phyloP scores from a whole-genome alignment of 1,140 invertebrate genomes.

The Megathymus violae region DNA sequence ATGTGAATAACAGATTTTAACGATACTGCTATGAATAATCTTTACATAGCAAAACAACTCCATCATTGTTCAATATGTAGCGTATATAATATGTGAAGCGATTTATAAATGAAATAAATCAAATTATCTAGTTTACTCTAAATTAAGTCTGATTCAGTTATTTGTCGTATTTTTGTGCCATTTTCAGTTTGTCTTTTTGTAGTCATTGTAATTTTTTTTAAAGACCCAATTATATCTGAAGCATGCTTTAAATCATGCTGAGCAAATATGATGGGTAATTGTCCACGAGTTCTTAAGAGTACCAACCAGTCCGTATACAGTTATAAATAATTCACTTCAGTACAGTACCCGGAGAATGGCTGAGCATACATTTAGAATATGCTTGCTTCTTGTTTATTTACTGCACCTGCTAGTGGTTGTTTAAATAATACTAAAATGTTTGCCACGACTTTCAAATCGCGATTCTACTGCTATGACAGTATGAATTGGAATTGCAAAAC shows the following conservation, averaged over 20 bases:
- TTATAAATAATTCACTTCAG: slow-evolving; percentile 28
- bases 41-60: too few species aligned
- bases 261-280: neutral
- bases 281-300: slow-evolving; percentile 3
- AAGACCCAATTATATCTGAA: neutral
- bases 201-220: too few species aligned
- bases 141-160: too few species aligned
- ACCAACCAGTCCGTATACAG: neutral
- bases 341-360: slow-evolving; percentile 2
- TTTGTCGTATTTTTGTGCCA: too few species aligned
- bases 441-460: neutral
- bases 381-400: slow-evolving; percentile 8
- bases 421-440: neutral
- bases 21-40: too few species aligned
- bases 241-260: neutral
- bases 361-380: slow-evolving; percentile 19
- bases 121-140: too few species aligned
- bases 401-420: slow-evolving; percentile 14
- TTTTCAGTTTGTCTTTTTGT: too few species aligned
- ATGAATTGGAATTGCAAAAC: neutral
- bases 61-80: too few species aligned
- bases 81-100: too few species aligned
- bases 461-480: neutral
- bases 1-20: too few species aligned
- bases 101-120: too few species aligned